Base-by-base conservation (phyloP, 2,113 vertebrate species). In the Illadopsis cleaveri region DNA sequence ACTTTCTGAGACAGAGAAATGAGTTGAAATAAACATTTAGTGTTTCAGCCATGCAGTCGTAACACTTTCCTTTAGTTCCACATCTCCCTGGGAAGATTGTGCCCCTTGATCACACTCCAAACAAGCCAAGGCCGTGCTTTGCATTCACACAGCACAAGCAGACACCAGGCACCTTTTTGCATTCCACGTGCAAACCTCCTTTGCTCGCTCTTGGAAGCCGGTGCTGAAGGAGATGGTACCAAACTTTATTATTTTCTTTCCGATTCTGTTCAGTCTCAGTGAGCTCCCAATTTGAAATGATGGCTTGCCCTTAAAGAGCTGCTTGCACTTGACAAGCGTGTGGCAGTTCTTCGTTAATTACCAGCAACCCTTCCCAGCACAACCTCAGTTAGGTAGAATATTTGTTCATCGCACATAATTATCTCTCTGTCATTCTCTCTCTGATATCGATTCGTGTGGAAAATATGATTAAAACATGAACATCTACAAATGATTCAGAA, bases 381-480 rank as follows among this genome's bases (percentile, higher is more conserved):
- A 94, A 78, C 96, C 94, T 95, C 94, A 10, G 47, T 94, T 90
- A 95, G 96, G 94, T 96, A 2, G 94, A 90, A 60, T 94, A 96
- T 96, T 96, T 97, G 93, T 95, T 96, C 93, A 69, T 92, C 0
- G 57, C 92, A 96, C 93, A 35, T 92, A 97, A 97, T 96, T 96
- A 96, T 96, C 96, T 96, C 94, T 90, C 94, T 94, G 86, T 95
- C 82, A 40, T 92, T 95, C 90, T 47, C 90, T 86, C 62, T 64
- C 93, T 95, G 19, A 1, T 94, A 96, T 96, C 85, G 64, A 93
- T 84, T 92, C 82, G 90, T 90, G 90, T 95, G 88, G 93, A 89
- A 93, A 94, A 91, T 96, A 72, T 92, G 93, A 91, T 96, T 97
- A 97, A 97, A 97, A 96, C 96, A 97, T 97, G 96, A 92, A 87